Base-by-base conservation (phyloP, 2,888 invertebrate species). In the Pinctada fucata region DNA sequence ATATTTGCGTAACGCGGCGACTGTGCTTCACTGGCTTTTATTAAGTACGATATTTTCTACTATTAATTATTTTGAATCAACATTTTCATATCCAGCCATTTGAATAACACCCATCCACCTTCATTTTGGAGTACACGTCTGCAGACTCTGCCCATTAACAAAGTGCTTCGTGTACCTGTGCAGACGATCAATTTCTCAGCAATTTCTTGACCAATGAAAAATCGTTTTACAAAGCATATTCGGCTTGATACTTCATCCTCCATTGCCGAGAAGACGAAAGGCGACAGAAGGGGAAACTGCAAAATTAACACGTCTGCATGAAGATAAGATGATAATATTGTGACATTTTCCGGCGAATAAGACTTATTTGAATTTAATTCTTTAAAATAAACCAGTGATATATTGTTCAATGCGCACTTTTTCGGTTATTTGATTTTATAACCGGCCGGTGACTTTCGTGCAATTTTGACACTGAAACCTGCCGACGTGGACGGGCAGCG, bases 401-500 rank as follows among this genome's bases (percentile, higher is more conserved):
- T 50, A 51, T n/a, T 48, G n/a, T n/a, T 48, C 6, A 6, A 69
- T n/a, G 13, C n/a, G n/a, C n/a, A 49, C 16, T 49, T 50, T 49
- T 49, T 69, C 69, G 10, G n/a, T n/a, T 69, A 50, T 45, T 48
- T n/a, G 16, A 45, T 69, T 47, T 69, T 8, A n/a, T 50, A 49
- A 47, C 63, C 68, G 48, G 69, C 75, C 67, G 69, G 75, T 69
- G 67, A 67, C 67, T 68, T 75, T 68, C 75, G 48, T 51, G 31
- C 31, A 49, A 49, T 72, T 69, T 58, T 75, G 75, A 70, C 75
- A 75, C 69, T 75, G 68, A 52, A 75, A 75, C 75, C 64, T 78
- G 78, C 78, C 78, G 78, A 78, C 78, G 78, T 78, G 78, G 78
- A 78, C 78, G 78, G 73, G 69, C 68, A 73, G 69, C 78, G 73